Percentiles rank a stretch among this genome's conserved stretches.
phyloP scores from a whole-genome alignment of 2,888 invertebrate species.

The Lucinisca nassula region DNA sequence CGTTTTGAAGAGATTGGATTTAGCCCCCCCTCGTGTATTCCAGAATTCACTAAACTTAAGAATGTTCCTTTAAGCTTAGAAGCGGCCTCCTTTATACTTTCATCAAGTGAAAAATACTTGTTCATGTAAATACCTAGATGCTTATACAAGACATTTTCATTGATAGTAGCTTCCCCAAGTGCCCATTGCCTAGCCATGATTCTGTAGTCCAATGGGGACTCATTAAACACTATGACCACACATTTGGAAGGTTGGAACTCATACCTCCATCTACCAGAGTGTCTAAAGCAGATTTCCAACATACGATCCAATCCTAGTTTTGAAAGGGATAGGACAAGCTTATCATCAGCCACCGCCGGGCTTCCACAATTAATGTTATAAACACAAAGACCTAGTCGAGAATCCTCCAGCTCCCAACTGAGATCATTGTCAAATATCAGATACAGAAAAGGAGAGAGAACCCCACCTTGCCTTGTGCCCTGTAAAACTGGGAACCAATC shows the following conservation, averaged over 20 bases:
- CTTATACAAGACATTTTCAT: background rate
- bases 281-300: background rate
- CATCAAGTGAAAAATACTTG: background rate
- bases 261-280: background rate
- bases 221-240: background rate
- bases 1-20: background rate
- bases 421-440: slow-evolving; percentile 8
- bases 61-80: background rate
- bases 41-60: background rate
- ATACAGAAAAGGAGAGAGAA: background rate
- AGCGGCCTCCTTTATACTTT: background rate
- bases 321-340: background rate
- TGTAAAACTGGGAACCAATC: slow-evolving; percentile 2
- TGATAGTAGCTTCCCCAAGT: background rate
- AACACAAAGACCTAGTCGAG: background rate
- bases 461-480: slow-evolving; percentile 14
- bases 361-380: background rate
- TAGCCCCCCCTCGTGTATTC: background rate
- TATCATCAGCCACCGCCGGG: slow-evolving; percentile 25
- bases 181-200: background rate
- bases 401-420: background rate
- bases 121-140: background rate
- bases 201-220: background rate
- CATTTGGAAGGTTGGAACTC: background rate
- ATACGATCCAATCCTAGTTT: background rate